Conservation (phyloP, 92 coral and sea anemone genomes). For the Paramuricea clavata region DNA sequence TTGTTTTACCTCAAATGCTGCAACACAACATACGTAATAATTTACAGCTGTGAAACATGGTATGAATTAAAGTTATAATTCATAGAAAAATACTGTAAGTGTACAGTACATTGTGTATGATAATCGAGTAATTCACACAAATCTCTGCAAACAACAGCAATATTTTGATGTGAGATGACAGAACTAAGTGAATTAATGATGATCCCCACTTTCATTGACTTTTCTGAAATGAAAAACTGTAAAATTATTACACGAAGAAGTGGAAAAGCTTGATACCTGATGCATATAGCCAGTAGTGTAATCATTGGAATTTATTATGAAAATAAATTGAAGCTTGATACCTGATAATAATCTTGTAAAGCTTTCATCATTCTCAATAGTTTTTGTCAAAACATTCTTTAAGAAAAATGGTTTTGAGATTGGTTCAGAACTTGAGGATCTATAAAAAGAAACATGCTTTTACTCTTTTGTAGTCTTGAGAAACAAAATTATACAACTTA, state of each 20-base stretch:
- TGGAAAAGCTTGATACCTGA: neutral
- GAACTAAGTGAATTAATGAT: constrained; percentile 77
- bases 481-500: neutral
- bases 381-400: neutral
- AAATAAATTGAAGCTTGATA: neutral
- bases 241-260: neutral
- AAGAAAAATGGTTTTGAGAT: constrained; percentile 29
- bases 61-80: neutral
- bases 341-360: neutral
- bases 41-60: neutral
- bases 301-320: too few species aligned
- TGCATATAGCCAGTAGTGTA: too few species aligned
- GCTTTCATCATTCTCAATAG: constrained; percentile 11
- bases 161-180: constrained; percentile 57
- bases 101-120: constrained; percentile 15
- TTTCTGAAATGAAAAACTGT: constrained; percentile 48
- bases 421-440: neutral
- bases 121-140: constrained; percentile 31
- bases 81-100: neutral
- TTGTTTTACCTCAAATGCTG: constrained; percentile 78
- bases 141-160: constrained; percentile 64
- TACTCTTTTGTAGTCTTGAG: neutral
- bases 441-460: neutral
- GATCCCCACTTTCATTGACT: constrained; percentile 69
- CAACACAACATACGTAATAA: neutral